Evolutionary conservation across 1,140 invertebrate genomes (phyloP), one percentile per base, ranked within the genome.

Genomic region (Grapholita molesta): DNA sequence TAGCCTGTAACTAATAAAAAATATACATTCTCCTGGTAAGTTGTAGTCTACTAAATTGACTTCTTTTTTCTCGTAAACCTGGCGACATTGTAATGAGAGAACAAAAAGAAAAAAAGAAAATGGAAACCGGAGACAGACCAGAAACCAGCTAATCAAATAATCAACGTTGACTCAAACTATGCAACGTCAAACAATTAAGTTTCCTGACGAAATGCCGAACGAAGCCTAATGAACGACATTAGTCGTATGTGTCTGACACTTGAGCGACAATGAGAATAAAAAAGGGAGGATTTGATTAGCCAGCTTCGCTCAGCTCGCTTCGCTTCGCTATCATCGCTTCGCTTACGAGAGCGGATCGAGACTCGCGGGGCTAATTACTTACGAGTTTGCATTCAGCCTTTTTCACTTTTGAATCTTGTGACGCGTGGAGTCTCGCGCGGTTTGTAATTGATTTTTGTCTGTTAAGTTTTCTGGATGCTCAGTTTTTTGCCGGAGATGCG

Each of bases 291-390:
- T 48, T 48, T 48, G 42, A 48, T 48, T 48, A 48, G 42, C 35
- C 35, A 38, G 12, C 18, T 48, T 48, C 42, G 42, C 42, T 48
- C n/a, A 12, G 42, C 42, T 48, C 42, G n/a, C 6, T n/a, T 48
- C 42, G 42, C 42, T 38, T 48, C 42, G 42, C 42, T 48, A 48
- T 21, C 42, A 21, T 48, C 42, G 42, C 42, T 48, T 48, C 42
- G 42, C 42, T 48, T 21, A 48, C 42, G 42, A 48, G 42, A 9
- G 42, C 42, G 42, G 2, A 48, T 48, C 42, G 42, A 48, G 42
- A 48, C 42, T 48, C 42, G 42, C 42, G 42, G n/a, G 42, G 42
- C 42, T 48, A 48, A 48, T 48, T 48, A 48, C 42, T 48, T 48
- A 48, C 42, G 42, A 48, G 42, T 48, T 48, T 7, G 18, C 8